Base-by-base conservation (phyloP, 2,797 vertebrate genomes). In the Zenarchopterus dispar region DNA sequence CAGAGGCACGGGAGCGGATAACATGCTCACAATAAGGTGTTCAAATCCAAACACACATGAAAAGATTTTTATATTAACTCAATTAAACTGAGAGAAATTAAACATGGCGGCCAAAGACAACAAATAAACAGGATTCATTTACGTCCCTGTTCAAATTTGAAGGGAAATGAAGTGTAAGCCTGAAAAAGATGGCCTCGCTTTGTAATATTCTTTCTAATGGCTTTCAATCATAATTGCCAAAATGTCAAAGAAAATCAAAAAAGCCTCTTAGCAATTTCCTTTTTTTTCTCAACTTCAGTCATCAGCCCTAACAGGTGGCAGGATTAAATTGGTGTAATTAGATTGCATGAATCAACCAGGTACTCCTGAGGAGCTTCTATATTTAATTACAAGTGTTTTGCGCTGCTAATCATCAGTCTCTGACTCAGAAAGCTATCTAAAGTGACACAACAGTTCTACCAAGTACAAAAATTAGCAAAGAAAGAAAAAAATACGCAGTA, bases 241-340 rank as follows among this genome's bases (percentile, higher is more conserved):
- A 60, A 73, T 76, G 70, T 71, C 72, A 77, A 63, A 61, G 46
- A 46, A 76, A 67, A 84, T 59, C 3, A 21, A 79, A 76, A 42
- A 65, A 53, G 64, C 57, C 61, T 72, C 45, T 57, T 15, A 51
- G 73, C 72, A 43, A 61, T 36, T 36, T 36, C 67, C 63, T 63
- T 47, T 56, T 81, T 64, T 76, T 81, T 77, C 70, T 64, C 50
- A 28, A 67, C 47, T 60, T 62, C 57, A 68, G 16, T 82, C 70
- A 77, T 75, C 77, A 67, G 65, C 33, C 24, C 45, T 5, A 69
- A 79, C 4, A 44, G 49, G 42, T 57, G 31, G 48, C 17, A 47
- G 41, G 58, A 81, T 69, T 69, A 56, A 66, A 77, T 50, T 69
- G 65, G 52, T 60, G 64, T 76, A 75, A 87, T 84, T 77, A 77